Conservation (phyloP, 2,113 vertebrate species). For the Chaetorhynchus papuensis region DNA sequence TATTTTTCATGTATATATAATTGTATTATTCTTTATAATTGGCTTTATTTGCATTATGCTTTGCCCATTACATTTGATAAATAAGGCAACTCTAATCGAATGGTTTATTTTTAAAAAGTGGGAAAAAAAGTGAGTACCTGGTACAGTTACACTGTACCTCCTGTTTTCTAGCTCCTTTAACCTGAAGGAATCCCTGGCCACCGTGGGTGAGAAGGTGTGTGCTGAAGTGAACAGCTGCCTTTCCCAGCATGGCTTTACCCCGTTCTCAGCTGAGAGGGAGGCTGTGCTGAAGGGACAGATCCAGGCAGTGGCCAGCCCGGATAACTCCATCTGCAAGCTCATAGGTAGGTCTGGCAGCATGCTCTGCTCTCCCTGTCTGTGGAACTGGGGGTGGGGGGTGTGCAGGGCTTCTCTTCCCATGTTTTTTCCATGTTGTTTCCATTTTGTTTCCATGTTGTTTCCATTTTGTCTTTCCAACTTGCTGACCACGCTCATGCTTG, state of each 20-base stretch:
- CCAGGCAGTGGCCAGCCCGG: conserved; percentile 70
- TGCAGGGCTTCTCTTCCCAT: not conserved
- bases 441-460: not conserved
- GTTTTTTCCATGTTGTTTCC: not conserved
- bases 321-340: conserved; percentile 84
- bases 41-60: not conserved
- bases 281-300: conserved; percentile 86
- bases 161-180: conserved; percentile 74
- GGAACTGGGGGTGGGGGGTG: not conserved
- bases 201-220: conserved; percentile 85
- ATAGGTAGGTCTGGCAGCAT: conserved; percentile 76
- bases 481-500: not conserved
- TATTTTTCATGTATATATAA: not conserved
- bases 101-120: not conserved
- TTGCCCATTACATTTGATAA: not conserved
- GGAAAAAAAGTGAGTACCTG: not conserved
- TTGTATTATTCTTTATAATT: not conserved
- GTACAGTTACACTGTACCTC: not conserved
- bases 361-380: not conserved
- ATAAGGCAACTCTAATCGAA: not conserved
- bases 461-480: not conserved
- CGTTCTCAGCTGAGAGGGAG: conserved; percentile 73
- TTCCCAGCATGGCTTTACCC: conserved; percentile 78
- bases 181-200: conserved; percentile 78
- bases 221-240: conserved; percentile 83